These are phyloP conservation scores for Caenorhabditis imperialis DNA, from an alignment of 2,888 invertebrate species.

Conservation along the genomic window DNA sequence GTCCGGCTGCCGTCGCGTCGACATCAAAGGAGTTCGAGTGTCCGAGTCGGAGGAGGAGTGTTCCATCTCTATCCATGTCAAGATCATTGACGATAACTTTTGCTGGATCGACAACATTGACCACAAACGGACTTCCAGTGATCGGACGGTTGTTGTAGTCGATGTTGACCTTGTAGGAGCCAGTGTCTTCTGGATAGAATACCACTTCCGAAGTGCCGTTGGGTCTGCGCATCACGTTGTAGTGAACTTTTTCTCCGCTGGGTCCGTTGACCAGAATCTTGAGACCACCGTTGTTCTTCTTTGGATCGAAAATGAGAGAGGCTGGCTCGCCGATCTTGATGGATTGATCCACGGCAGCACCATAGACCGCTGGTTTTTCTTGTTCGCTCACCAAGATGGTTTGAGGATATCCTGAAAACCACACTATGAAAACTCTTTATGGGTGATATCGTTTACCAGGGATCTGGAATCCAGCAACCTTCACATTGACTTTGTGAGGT, in stretches of 20 bases:
- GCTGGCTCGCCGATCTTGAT: conserved; percentile 79
- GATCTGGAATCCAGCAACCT: conserved; percentile 75
- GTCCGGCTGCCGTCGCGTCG: conserved; percentile 77
- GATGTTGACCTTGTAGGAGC: conserved; percentile 70
- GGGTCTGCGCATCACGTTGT: conserved; percentile 69
- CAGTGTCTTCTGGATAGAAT: conserved; percentile 74
- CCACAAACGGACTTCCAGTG: conserved; percentile 78
- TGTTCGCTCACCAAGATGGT: conserved; percentile 71
- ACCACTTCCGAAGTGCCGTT: conserved; percentile 71
- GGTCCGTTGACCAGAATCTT: conserved; percentile 72
- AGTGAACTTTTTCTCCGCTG: conserved; percentile 67
- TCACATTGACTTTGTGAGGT: conserved; percentile 72
- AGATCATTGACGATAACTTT: conserved; percentile 70
- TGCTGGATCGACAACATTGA: conserved; percentile 75
- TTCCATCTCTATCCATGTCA: conserved; percentile 71
- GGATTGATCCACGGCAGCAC: conserved; percentile 80
- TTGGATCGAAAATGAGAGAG: conserved; percentile 80
- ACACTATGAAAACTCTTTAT: background rate
- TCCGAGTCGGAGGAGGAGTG: conserved; percentile 68
- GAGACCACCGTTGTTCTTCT: conserved; percentile 76
- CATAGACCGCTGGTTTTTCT: conserved; percentile 77
- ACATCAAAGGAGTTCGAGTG: conserved; percentile 74
- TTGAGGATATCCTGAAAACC: conserved; percentile 65
- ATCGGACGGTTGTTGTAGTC: conserved; percentile 81
- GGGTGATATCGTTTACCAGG: conserved; percentile 60